These are phyloP conservation scores for Elgonia sp. DNA, from an alignment of 2,888 invertebrate genomes.

Conservation along the genomic window DNA sequence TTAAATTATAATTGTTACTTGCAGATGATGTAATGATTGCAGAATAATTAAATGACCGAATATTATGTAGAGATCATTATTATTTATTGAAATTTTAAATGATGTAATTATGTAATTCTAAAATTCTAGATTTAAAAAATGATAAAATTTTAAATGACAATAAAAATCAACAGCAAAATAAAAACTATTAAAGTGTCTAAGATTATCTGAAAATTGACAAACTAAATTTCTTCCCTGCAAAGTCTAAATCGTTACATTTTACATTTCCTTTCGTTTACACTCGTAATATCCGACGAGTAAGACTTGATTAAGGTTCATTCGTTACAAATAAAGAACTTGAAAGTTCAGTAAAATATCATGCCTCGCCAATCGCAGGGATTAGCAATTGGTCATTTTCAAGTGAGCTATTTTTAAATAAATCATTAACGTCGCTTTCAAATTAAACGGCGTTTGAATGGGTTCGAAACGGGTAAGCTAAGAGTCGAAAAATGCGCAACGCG, in stretches of 20 bases:
- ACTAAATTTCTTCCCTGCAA: constrained; percentile 17
- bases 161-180: no score
- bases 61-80: no score
- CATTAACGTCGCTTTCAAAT: constrained; percentile 31
- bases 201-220: not conserved
- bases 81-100: no score
- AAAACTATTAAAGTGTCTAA: no score
- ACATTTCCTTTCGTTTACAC: constrained; percentile 14
- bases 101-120: no score
- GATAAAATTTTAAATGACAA: no score
- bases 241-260: constrained; percentile 31
- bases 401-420: constrained; percentile 10
- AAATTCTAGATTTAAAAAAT: no score
- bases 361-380: no score
- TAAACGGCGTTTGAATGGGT: constrained; percentile 43
- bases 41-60: no score
- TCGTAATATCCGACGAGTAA: constrained; percentile 1
- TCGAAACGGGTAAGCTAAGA: constrained; percentile 38
- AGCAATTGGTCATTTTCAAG: constrained; percentile 11
- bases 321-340: not conserved
- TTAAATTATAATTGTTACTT: no score
- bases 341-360: not conserved
- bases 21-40: no score
- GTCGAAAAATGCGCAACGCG: constrained; percentile 52
- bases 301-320: constrained; percentile 5